phyloP scores from a whole-genome alignment of 2,888 invertebrate species.

The Frankliniella fusca region DNA sequence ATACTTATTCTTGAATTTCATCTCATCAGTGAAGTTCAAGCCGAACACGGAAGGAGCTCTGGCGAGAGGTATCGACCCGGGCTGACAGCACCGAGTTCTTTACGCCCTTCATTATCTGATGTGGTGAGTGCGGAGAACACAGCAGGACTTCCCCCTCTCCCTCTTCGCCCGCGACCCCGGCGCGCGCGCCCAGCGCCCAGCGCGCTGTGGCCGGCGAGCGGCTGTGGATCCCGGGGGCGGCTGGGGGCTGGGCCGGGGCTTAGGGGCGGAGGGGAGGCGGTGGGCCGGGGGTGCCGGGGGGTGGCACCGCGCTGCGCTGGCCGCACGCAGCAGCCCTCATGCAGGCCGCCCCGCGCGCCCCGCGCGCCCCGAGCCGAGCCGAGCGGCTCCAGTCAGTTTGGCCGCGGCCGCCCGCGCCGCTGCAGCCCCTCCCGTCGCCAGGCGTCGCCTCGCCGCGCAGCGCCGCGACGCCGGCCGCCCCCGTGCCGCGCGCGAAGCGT shows the following conservation, averaged over 20 bases:
- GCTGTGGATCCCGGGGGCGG: background rate
- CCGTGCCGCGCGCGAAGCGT: background rate
- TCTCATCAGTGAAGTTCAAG: no score
- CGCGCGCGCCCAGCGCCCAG: background rate
- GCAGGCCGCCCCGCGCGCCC: background rate
- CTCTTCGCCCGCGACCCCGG: no score
- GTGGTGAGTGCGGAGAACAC: no score
- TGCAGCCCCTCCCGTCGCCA: background rate
- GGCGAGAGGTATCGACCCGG: no score
- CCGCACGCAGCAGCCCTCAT: background rate
- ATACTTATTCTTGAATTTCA: no score
- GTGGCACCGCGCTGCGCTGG: background rate
- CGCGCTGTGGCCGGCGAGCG: background rate
- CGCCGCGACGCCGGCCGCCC: background rate
- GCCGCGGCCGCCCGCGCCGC: constrained; percentile 1
- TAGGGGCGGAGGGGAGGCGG: background rate
- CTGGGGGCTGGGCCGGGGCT: background rate
- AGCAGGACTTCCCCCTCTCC: no score
- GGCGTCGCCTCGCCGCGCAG: background rate
- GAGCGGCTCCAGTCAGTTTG: background rate
- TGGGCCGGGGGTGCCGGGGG: background rate
- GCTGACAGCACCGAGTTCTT: no score
- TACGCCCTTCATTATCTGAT: no score
- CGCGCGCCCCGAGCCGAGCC: background rate
- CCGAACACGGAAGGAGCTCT: no score